These are phyloP conservation scores for Ephialtes manifestator DNA, from an alignment of 2,888 invertebrate genomes.

Conservation along the genomic window DNA sequence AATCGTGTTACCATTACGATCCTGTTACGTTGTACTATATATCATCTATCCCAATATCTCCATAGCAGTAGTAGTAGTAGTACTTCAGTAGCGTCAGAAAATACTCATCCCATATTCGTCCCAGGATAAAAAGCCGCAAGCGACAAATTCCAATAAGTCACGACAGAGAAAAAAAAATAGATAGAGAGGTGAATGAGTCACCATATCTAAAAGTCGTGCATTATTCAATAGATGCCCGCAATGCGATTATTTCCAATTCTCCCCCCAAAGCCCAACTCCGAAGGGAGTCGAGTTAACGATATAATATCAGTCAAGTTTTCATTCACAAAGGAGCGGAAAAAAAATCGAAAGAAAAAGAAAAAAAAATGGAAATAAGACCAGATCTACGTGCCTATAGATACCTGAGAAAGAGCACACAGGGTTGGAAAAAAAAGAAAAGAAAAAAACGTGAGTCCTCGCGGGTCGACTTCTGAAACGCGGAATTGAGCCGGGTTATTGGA, in stretches of 20 bases:
- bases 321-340: slow-evolving; percentile 51
- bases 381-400: background rate
- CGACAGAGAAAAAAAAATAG: background rate
- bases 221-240: slow-evolving; percentile 56
- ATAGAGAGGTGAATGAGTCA: slow-evolving; percentile 1
- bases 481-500: slow-evolving; percentile 72
- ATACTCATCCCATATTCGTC: background rate
- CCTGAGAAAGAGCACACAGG: slow-evolving; percentile 12
- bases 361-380: slow-evolving; percentile 35
- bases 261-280: background rate
- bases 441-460: slow-evolving; percentile 8
- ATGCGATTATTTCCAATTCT: slow-evolving; percentile 60
- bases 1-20: slow-evolving; percentile 32
- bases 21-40: slow-evolving; percentile 13
- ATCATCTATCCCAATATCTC: background rate
- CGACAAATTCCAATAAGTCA: slow-evolving; percentile 36
- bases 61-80: background rate
- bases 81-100: background rate
- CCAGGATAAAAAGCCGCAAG: background rate
- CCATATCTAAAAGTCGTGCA: slow-evolving; percentile 36
- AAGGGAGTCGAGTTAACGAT: slow-evolving; percentile 57
- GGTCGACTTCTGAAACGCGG: slow-evolving; percentile 57
- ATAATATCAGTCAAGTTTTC: slow-evolving; percentile 64
- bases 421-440: slow-evolving; percentile 3
- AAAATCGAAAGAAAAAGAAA: slow-evolving; percentile 27